phyloP scores from a whole-genome alignment of 2,113 vertebrate species.

The Astur gentilis region DNA sequence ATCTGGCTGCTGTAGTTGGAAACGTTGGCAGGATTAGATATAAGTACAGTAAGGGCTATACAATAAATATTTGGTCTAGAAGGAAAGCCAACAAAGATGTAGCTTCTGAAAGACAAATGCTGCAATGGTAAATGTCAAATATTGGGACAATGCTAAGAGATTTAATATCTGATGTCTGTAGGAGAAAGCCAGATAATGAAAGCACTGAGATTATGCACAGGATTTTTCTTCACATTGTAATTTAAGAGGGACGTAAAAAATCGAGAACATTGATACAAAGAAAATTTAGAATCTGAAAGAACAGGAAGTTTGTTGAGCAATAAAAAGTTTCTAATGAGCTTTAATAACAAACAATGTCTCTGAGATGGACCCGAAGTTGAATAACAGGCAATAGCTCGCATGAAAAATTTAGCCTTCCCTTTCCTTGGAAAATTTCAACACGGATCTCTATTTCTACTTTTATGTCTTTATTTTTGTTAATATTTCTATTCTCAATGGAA shows the following conservation, averaged over 20 bases:
- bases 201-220: background rate
- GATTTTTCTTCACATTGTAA: background rate
- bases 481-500: background rate
- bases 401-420: background rate
- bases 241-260: background rate
- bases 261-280: background rate
- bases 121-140: slow-evolving; percentile 40
- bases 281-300: background rate
- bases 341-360: background rate
- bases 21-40: background rate
- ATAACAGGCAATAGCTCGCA: background rate
- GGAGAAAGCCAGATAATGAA: background rate
- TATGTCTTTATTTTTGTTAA: background rate
- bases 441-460: background rate
- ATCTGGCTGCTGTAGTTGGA: background rate
- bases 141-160: background rate
- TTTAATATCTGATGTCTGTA: slow-evolving; percentile 17
- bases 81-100: slow-evolving; percentile 59
- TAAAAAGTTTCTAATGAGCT: background rate
- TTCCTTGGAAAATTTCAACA: background rate
- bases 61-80: slow-evolving; percentile 63
- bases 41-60: background rate
- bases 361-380: background rate
- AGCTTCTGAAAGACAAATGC: slow-evolving; percentile 27
- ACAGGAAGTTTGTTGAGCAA: background rate